Evolutionary conservation across 2,888 invertebrate genomes (phyloP).

Genomic region (Heliconius aoede): DNA sequence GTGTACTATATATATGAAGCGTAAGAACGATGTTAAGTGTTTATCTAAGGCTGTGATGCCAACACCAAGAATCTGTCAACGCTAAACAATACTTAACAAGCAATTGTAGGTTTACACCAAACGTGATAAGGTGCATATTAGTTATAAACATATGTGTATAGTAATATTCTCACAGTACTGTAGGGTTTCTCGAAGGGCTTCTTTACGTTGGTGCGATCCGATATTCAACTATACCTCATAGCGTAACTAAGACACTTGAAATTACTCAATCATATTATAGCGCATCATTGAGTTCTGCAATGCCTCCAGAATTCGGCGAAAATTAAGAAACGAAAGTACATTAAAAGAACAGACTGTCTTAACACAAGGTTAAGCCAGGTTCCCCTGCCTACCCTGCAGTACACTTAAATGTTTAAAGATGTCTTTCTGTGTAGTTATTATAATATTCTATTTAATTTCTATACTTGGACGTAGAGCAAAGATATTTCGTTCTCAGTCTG

Average conservation of each 20-base stretch:
- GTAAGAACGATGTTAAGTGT: conserved; percentile 1
- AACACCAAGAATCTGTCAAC: conserved; percentile 10
- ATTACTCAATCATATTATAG: conserved; percentile 3
- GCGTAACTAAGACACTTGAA: conserved; percentile 13
- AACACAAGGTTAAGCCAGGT: too few species aligned
- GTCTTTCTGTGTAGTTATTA: too few species aligned
- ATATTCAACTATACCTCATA: conserved; percentile 36
- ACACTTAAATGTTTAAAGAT: too few species aligned
- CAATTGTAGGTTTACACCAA: neutral
- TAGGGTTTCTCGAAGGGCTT: conserved; percentile 42
- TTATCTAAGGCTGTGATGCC: neutral
- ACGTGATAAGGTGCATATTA: conserved; percentile 8
- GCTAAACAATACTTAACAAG: neutral
- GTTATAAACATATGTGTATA: neutral
- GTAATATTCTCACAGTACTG: conserved; percentile 15
- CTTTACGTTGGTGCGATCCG: conserved; percentile 34
- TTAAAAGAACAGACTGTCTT: too few species aligned
- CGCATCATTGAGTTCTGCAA: too few species aligned
- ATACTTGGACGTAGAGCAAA: too few species aligned
- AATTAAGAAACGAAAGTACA: too few species aligned
- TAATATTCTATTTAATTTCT: too few species aligned
- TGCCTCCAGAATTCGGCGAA: too few species aligned
- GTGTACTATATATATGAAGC: neutral
- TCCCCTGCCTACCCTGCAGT: too few species aligned
- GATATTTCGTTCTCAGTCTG: too few species aligned